These are phyloP conservation scores for Nicator chloris DNA, from an alignment of 2,113 vertebrate species.

Conservation along the genomic window DNA sequence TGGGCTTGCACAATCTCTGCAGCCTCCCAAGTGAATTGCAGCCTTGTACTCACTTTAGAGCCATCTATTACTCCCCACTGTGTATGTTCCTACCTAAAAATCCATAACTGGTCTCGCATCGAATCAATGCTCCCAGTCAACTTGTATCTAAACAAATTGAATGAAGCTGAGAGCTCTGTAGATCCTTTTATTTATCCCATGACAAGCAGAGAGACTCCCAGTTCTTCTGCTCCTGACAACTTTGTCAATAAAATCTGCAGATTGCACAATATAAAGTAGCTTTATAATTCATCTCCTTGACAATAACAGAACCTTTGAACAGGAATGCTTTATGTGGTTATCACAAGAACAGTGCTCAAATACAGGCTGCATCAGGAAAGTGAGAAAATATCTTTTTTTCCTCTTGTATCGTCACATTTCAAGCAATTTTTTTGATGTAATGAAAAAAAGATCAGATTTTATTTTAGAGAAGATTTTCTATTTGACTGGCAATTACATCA, in stretches of 20 bases:
- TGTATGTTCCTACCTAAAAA: constrained; percentile 56
- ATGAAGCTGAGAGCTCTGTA: constrained; percentile 64
- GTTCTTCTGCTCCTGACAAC: constrained; percentile 67
- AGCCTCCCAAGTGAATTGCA: not conserved
- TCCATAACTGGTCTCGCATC: constrained; percentile 54
- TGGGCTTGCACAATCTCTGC: not conserved
- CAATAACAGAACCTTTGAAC: constrained; percentile 53
- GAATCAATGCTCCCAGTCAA: constrained; percentile 71
- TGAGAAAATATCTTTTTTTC: not conserved
- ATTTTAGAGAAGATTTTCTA: constrained; percentile 53
- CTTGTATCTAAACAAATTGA: constrained; percentile 74
- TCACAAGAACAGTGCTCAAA: not conserved
- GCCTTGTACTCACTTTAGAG: not conserved
- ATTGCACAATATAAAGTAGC: constrained; percentile 65
- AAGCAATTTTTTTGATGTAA: not conserved
- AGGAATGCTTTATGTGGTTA: constrained; percentile 35
- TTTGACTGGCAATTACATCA: constrained; percentile 23
- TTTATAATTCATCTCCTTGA: constrained; percentile 76
- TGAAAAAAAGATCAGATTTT: constrained; percentile 29
- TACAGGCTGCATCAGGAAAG: not conserved
- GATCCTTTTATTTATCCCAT: constrained; percentile 68
- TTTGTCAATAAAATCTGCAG: constrained; percentile 77
- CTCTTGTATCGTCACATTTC: not conserved
- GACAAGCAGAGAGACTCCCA: constrained; percentile 67
- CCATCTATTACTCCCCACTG: constrained; percentile 17